Evolutionary conservation across 1,140 invertebrate genomes (phyloP).

Genomic region (honey bee (Apis mellifera)): DNA sequence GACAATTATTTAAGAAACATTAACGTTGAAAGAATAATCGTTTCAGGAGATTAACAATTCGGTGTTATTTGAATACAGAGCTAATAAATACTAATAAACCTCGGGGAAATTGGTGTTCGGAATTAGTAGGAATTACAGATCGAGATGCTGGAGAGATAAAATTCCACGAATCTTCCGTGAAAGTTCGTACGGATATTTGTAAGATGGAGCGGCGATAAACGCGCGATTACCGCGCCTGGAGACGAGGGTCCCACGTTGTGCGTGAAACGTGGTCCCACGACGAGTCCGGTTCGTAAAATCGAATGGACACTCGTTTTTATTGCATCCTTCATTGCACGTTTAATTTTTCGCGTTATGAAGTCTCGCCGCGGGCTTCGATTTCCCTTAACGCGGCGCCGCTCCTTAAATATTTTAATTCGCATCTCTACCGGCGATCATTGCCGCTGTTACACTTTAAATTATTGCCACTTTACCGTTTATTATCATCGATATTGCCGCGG

Average conservation of each 20-base stretch:
- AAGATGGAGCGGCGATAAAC: conserved; percentile 65
- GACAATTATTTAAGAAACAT: no score
- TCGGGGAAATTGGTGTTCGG: no score
- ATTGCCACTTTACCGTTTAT: conserved; percentile 27
- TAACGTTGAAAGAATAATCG: no score
- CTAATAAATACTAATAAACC: no score
- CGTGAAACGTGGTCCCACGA: conserved; percentile 21
- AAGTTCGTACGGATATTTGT: conserved; percentile 32
- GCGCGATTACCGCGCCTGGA: conserved; percentile 69
- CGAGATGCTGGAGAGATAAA: conserved; percentile 13
- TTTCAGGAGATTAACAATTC: no score
- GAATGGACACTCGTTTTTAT: conserved; percentile 72
- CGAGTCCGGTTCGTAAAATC: conserved; percentile 70
- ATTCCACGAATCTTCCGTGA: conserved; percentile 21
- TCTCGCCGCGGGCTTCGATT: conserved; percentile 16
- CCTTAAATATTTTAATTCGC: conserved; percentile 51
- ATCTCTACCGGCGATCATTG: conserved; percentile 10
- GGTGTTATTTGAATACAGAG: no score
- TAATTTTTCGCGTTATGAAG: conserved; percentile 60
- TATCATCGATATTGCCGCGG: conserved; percentile 16
- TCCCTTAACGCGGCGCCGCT: conserved; percentile 25
- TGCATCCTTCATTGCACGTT: conserved; percentile 45
- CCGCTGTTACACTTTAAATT: conserved; percentile 40
- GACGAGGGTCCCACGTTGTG: conserved; percentile 47
- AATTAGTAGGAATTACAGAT: neutral